phyloP scores from a whole-genome alignment of 2,888 invertebrate species.

The Myopa testacea region DNA sequence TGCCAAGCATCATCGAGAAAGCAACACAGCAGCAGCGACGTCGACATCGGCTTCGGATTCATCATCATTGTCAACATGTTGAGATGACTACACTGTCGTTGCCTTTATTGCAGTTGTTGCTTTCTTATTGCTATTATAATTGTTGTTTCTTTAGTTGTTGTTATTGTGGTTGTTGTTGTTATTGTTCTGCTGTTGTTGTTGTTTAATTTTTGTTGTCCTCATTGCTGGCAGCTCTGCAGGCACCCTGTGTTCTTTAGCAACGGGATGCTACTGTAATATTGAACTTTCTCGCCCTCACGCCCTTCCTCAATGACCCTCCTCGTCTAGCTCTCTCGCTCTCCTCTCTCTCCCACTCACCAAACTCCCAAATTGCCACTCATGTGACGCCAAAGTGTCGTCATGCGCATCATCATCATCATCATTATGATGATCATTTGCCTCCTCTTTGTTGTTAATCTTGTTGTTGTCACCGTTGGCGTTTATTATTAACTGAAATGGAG shows the following conservation, averaged over 20 bases:
- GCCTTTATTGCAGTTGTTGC: not conserved
- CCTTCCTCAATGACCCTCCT: not conserved
- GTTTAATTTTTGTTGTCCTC: slow-evolving; percentile 18
- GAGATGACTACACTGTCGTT: not conserved
- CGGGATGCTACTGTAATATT: slow-evolving; percentile 48
- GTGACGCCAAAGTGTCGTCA: slow-evolving; percentile 32
- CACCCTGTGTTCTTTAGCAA: slow-evolving; percentile 52
- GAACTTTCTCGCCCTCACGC: slow-evolving; percentile 31
- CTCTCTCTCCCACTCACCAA: not conserved
- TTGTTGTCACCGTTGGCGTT: slow-evolving; percentile 36
- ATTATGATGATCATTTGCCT: not conserved
- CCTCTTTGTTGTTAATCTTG: slow-evolving; percentile 14
- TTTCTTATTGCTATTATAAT: not conserved
- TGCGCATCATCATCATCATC: slow-evolving; percentile 4
- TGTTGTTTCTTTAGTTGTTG: not conserved
- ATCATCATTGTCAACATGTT: not conserved
- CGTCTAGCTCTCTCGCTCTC: not conserved
- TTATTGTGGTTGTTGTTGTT: not conserved
- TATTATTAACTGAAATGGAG: slow-evolving; percentile 35
- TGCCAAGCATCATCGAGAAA: not conserved
- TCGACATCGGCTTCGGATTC: not conserved
- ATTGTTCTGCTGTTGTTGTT: not conserved
- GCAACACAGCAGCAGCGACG: not conserved
- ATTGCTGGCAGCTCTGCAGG: slow-evolving; percentile 43
- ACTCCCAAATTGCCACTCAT: not conserved